A percentile compares a stretch with the other conserved stretches of the same genome.
Evolutionary conservation across 2,113 vertebrate species (phyloP).

Genomic region (Ictalurus furcatus): DNA sequence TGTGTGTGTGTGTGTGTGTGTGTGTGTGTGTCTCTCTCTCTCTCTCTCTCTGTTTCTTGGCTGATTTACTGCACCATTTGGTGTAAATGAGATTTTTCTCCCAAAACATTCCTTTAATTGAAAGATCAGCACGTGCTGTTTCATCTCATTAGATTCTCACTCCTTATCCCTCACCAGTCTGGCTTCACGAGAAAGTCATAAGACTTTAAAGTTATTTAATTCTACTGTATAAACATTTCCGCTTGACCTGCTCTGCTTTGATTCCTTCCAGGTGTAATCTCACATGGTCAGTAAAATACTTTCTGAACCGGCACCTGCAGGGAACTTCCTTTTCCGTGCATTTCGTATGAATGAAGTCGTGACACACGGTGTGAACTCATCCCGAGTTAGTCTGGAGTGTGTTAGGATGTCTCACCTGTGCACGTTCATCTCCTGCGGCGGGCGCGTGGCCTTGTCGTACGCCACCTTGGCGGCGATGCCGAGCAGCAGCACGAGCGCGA

Average conservation of each 20-base stretch:
- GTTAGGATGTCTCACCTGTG: conserved; percentile 81
- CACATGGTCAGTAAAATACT: neutral
- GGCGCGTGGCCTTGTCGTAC: conserved; percentile 94
- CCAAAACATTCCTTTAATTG: neutral
- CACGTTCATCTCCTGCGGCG: conserved; percentile 98
- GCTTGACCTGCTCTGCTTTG: neutral
- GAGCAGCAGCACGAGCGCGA: conserved; percentile 89
- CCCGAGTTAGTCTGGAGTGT: neutral
- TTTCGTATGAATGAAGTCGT: neutral
- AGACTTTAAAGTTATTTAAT: neutral
- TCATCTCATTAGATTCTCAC: neutral
- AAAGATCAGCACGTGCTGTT: neutral
- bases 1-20: neutral
- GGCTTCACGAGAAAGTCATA: neutral
- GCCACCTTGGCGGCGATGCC: conserved; percentile 94
- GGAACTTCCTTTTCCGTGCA: neutral
- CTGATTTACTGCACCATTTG: neutral
- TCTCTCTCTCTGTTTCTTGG: neutral
- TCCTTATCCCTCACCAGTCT: neutral
- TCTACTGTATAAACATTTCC: too few species aligned
- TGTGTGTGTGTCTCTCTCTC: neutral
- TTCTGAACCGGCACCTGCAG: too few species aligned
- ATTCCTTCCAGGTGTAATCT: neutral
- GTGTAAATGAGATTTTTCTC: neutral
- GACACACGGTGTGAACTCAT: neutral